Evolutionary conservation across 2,888 invertebrate genomes (phyloP).

Genomic region (Protonemura montana): DNA sequence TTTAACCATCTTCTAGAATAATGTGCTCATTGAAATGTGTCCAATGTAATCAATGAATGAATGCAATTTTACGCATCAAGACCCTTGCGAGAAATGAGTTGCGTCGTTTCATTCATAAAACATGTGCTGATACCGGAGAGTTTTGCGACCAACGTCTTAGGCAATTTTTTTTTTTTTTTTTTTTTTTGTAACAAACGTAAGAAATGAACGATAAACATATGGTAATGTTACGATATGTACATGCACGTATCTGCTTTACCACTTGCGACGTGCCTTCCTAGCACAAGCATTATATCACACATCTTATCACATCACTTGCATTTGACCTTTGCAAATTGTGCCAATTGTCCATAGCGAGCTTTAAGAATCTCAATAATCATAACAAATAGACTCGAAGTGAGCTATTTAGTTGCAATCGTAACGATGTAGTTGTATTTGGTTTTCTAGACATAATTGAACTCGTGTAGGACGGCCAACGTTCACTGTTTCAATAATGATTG

Average conservation of each 20-base stretch:
- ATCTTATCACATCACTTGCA: not conserved
- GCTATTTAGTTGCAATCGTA: not conserved
- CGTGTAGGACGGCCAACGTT: not conserved
- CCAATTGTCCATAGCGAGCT: not conserved
- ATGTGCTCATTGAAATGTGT: not conserved
- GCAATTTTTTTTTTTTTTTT: no score
- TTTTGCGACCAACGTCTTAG: not conserved
- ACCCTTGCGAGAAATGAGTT: not conserved
- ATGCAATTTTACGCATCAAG: not conserved
- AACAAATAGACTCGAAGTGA: not conserved
- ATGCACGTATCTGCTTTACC: not conserved
- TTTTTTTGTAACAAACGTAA: not conserved
- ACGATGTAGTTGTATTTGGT: not conserved
- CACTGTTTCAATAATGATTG: not conserved
- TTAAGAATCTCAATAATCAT: not conserved
- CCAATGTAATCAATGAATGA: not conserved
- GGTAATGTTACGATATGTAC: not conserved
- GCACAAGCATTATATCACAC: not conserved
- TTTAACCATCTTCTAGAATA: not conserved
- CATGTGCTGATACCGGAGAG: not conserved
- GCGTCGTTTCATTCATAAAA: not conserved
- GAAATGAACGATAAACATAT: not conserved
- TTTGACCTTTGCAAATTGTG: not conserved
- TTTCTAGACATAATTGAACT: not conserved
- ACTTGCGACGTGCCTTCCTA: not conserved